Evolutionary conservation across 2,888 invertebrate species (phyloP).

Genomic region (Minunthozetes semirufus): DNA sequence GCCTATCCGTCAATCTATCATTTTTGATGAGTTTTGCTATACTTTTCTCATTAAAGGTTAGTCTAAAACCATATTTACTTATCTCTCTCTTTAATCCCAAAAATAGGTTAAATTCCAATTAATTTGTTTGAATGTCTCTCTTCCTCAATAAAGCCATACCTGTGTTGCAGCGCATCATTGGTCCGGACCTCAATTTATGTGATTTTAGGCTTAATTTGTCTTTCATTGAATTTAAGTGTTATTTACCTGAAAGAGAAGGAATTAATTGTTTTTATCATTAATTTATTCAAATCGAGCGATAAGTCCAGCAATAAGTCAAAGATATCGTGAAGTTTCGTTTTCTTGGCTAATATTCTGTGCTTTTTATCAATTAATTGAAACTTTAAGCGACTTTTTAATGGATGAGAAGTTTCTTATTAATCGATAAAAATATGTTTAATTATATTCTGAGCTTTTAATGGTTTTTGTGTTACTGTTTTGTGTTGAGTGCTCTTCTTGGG

Average conservation of each 20-base stretch:
- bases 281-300: conserved; percentile 6
- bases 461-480: too few species aligned
- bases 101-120: too few species aligned
- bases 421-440: too few species aligned
- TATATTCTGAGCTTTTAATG: too few species aligned
- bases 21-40: neutral
- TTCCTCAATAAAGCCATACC: neutral
- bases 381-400: too few species aligned
- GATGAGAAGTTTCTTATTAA: too few species aligned
- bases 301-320: neutral
- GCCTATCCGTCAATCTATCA: neutral
- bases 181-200: neutral
- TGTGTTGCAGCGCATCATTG: conserved; percentile 9
- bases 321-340: too few species aligned
- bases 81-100: neutral
- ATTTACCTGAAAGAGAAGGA: conserved; percentile 3
- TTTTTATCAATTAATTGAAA: too few species aligned
- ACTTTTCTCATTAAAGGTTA: conserved; percentile 5
- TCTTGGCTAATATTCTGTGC: too few species aligned
- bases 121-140: neutral
- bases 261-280: neutral
- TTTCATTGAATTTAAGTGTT: neutral
- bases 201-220: conserved; percentile 7
- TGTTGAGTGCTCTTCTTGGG: too few species aligned
- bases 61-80: neutral